Base-by-base conservation (phyloP, 2,888 invertebrate species). In the Allacma fusca region DNA sequence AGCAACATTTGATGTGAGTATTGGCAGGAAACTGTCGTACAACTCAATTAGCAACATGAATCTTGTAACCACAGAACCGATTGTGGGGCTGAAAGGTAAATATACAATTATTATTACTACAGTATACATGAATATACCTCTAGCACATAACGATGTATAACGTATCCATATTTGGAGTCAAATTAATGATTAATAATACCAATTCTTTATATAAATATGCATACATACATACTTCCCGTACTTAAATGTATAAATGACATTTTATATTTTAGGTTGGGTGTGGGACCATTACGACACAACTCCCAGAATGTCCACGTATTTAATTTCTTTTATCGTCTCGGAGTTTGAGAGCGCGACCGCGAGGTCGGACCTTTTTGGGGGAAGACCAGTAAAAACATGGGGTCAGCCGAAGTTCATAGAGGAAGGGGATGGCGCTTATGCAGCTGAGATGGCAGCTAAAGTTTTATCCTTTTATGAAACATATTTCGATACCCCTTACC, bases 271-370 rank as follows among this genome's bases (percentile, higher is more conserved):
- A 80, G 83, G 80, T 29, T 83, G 83, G 83, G 78, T 62, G 50
- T 81, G 82, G 78, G 83, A 83, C 71, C 77, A 80, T n/a, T 83
- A 82, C 78, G 80, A 79, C 29, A 81, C 82, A 13, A 81, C 82
- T 5, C 80, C 79, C 9, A 76, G 70, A 74, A 83, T 83, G 83
- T 80, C 83, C 29, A 80, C 83, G 12, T 83, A 83, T 72, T 73
- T 83, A 29, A 71, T 83, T 26, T 82, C 83, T 4, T 78, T 82
- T 21, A 59, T 83, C 16, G 81, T 83, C 13, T 82, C 83, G 1
- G 80, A 82, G 23, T 82, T 73, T 69, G 65, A 62, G 19, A 80
- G 70, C 65, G 78, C 79, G 12, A 80, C 79, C 44, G 82, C 82
- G 1, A 78, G 81, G 40, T 67, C 74, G 40, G 75, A 44, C 23